These are phyloP conservation scores for Chlamydotis undulata DNA, from an alignment of 2,113 vertebrate species.

Conservation along the genomic window DNA sequence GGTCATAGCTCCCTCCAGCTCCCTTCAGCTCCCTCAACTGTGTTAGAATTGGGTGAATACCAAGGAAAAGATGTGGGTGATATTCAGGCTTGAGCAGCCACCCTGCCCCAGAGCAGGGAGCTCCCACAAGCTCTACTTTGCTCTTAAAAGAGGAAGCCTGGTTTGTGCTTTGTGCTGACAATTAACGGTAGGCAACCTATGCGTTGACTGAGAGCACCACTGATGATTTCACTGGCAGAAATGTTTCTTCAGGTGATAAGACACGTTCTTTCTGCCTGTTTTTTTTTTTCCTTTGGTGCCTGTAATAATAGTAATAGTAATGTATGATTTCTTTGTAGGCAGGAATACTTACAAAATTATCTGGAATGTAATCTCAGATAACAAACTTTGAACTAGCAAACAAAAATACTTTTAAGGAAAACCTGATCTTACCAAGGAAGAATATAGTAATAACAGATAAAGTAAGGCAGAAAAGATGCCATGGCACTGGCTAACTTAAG, in stretches of 20 bases:
- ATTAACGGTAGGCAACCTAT: background rate
- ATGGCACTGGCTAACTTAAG: background rate
- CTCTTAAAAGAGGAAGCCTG: background rate
- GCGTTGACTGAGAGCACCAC: background rate
- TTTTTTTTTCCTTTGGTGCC: background rate
- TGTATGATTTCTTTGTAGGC: background rate
- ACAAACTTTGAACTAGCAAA: background rate
- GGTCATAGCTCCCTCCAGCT: background rate
- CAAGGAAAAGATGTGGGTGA: background rate
- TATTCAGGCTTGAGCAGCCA: background rate
- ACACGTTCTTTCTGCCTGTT: background rate
- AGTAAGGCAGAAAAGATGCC: background rate
- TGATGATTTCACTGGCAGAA: background rate
- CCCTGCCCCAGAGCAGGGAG: background rate
- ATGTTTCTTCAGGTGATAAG: background rate
- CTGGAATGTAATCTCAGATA: background rate
- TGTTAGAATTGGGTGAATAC: background rate
- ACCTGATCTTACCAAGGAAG: background rate
- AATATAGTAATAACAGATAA: background rate
- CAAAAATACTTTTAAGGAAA: background rate
- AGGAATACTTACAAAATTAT: background rate
- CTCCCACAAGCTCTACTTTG: background rate
- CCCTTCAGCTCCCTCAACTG: background rate
- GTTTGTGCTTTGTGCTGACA: background rate
- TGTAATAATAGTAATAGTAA: background rate